Base-by-base conservation (phyloP, 2,888 invertebrate species). In the Lochmaea capreae region DNA sequence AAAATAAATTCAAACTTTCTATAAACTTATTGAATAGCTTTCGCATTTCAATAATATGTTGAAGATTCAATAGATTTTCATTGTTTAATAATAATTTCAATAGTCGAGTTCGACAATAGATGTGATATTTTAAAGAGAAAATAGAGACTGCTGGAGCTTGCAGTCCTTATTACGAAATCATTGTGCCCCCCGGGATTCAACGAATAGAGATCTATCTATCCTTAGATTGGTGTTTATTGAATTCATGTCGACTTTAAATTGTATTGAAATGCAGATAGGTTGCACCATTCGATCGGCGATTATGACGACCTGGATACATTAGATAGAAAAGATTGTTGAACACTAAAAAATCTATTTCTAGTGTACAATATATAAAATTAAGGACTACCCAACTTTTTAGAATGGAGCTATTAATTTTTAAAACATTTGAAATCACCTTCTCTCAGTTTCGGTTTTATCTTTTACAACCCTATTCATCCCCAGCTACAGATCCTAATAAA, bases 211-310 rank as follows among this genome's bases (percentile, higher is more conserved):
- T 54, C 18, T 54, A 18, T 54, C 54, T 54, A 16, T 54, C 16
- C 54, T 54, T 11, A 54, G 54, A 54, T 54, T 54, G 68, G 61
- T 68, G 61, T 68, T 68, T 68, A 68, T 68, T 68, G 68, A 68
- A 52, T 68, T 68, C 33, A 59, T 61, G 33, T 61, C 46, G 61
- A 68, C 33, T 61, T 46, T 46, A 68, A 68, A 61, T 68, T 61
- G 49, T 61, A 39, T 68, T 58, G 59, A 59, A 59, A 43, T 58
- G 58, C 42, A 33, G 16, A 54, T 18, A 54, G 11, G 10, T 16
- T 54, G 54, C 16, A 10, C 54, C 10, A 54, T 54, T 54, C 18
- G 10, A 54, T 54, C 54, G 18, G 9, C 54, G 18, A 54, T 54
- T 54, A 54, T 54, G 54, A 54, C 18, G 54, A 18, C 54, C 10